Percentiles rank a stretch among this genome's conserved stretches.
These are phyloP conservation scores for Rhopalosiphum nymphaeae DNA, from an alignment of 2,888 invertebrate genomes.

Conservation along the genomic window DNA sequence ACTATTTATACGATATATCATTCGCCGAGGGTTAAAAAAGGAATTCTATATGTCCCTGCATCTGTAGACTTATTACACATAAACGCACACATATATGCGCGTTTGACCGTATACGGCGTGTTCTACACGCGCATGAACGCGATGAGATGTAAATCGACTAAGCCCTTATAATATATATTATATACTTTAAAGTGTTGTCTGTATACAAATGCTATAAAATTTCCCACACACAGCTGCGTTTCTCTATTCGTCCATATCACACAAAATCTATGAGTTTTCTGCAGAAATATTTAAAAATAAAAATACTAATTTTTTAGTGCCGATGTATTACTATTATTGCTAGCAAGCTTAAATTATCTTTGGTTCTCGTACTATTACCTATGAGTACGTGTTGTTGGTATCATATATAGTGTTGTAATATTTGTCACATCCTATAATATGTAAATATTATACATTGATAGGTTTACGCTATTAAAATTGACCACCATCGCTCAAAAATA, in stretches of 20 bases:
- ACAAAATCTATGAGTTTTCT: not conserved
- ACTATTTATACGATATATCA: constrained; percentile 3
- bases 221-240: not conserved
- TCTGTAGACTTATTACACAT: not conserved
- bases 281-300: not conserved
- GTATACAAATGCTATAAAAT: not conserved
- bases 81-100: not conserved
- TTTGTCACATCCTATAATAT: too few species aligned
- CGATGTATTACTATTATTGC: not conserved
- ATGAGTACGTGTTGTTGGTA: too few species aligned
- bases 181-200: not conserved
- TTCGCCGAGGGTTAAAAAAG: not conserved
- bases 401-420: too few species aligned
- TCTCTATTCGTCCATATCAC: not conserved
- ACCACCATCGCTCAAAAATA: too few species aligned
- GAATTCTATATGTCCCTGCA: not conserved
- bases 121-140: not conserved
- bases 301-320: not conserved
- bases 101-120: not conserved
- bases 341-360: not conserved
- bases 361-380: not conserved
- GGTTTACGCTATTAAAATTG: too few species aligned
- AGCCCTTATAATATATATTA: not conserved
- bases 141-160: not conserved
- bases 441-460: too few species aligned